Percentiles rank a stretch among this genome's conserved stretches.
Evolutionary conservation across 2,113 vertebrate species (phyloP).

Genomic region (Lagopus muta): DNA sequence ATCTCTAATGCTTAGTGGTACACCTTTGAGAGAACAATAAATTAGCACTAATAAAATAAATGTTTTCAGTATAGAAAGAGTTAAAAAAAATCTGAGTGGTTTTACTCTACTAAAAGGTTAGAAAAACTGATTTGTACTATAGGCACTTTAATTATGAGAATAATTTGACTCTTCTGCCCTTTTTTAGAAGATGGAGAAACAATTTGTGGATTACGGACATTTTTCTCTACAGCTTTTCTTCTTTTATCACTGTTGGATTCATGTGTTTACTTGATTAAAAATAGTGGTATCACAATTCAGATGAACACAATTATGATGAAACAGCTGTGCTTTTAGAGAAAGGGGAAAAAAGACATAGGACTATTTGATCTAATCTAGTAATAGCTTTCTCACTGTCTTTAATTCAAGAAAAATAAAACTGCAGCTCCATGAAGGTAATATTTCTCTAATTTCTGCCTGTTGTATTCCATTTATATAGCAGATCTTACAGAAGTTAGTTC

Average conservation of each 20-base stretch:
- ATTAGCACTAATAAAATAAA: background rate
- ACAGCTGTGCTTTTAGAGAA: background rate
- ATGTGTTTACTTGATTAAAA: constrained; percentile 5
- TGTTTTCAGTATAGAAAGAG: background rate
- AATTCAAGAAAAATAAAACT: background rate
- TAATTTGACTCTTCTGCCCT: background rate
- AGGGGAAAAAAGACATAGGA: background rate
- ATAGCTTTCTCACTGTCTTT: background rate
- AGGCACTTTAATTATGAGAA: background rate
- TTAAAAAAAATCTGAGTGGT: background rate
- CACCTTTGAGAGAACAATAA: background rate
- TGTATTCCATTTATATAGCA: background rate
- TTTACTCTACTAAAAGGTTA: background rate
- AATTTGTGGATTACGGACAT: background rate
- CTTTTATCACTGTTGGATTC: background rate
- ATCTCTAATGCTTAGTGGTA: background rate
- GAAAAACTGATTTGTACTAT: background rate
- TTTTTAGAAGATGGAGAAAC: background rate
- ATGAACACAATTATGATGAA: background rate
- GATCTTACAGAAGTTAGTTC: background rate
- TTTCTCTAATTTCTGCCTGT: background rate
- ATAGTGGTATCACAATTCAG: background rate
- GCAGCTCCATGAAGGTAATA: background rate
- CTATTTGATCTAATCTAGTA: background rate
- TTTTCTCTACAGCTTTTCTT: background rate